phyloP scores from a whole-genome alignment of 2,888 invertebrate species.

The Amphipyra tragopoginis region DNA sequence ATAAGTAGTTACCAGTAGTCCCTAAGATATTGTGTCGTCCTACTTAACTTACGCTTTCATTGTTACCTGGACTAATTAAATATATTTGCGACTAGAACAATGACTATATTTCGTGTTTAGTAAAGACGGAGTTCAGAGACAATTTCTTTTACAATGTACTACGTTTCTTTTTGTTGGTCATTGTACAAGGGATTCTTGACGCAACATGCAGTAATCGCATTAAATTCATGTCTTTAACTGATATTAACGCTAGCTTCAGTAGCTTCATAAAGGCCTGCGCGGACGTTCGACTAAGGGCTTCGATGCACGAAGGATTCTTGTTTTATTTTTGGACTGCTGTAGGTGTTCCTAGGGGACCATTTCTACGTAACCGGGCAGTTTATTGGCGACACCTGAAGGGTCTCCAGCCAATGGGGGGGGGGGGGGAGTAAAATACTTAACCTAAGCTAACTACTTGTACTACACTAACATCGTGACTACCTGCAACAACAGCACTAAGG shows the following conservation, averaged over 20 bases:
- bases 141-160: not conserved
- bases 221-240: not conserved
- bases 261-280: not conserved
- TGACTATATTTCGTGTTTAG: constrained; percentile 17
- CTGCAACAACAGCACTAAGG: too few relatives aligned
- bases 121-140: not conserved
- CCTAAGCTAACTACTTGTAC: too few relatives aligned
- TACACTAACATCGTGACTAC: too few relatives aligned
- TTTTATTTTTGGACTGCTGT: too few relatives aligned
- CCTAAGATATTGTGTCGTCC: constrained; percentile 58
- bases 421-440: too few relatives aligned
- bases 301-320: too few relatives aligned
- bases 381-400: too few relatives aligned
- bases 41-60: constrained; percentile 55
- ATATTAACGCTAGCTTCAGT: not conserved
- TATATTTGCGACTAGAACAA: constrained; percentile 31
- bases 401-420: too few relatives aligned
- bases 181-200: not conserved
- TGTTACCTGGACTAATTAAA: constrained; percentile 59
- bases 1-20: constrained; percentile 53
- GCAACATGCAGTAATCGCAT: not conserved
- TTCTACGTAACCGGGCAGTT: too few relatives aligned
- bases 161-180: not conserved
- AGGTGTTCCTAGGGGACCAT: too few relatives aligned
- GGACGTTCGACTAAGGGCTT: not conserved